These are phyloP conservation scores for Cephus rjabovi DNA, from an alignment of 2,888 invertebrate species.

Conservation along the genomic window DNA sequence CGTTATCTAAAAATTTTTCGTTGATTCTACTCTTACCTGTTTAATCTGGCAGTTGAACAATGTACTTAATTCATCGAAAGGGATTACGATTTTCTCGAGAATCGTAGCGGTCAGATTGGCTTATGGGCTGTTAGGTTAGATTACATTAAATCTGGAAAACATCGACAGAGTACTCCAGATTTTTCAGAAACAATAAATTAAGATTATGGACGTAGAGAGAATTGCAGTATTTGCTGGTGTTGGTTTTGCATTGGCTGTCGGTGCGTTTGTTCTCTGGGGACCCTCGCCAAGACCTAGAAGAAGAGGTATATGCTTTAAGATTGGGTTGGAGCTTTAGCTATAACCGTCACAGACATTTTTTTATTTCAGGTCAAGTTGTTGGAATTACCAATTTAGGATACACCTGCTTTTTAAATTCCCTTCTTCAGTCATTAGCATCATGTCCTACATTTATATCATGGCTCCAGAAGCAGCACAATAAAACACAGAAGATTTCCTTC, in stretches of 20 bases:
- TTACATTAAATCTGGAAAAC: too few species aligned
- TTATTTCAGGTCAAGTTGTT: conserved; percentile 76
- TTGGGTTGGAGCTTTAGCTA: too few species aligned
- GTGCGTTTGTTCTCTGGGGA: conserved; percentile 87
- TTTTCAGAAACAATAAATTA: background rate
- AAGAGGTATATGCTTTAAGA: conserved; percentile 51
- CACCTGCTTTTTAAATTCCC: conserved; percentile 92
- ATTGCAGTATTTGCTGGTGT: conserved; percentile 83
- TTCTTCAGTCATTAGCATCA: conserved; percentile 90
- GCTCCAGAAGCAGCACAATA: conserved; percentile 77
- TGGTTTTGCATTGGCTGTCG: conserved; percentile 84
- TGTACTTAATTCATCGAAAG: too few species aligned
- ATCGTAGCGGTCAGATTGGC: too few species aligned
- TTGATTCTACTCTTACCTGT: too few species aligned
- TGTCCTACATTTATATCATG: conserved; percentile 87
- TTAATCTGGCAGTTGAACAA: too few species aligned
- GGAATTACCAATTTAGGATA: conserved; percentile 92
- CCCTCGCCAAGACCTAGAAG: conserved; percentile 73
- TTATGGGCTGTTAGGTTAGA: too few species aligned
- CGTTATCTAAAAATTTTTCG: background rate
- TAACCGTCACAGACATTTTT: conserved; percentile 5
- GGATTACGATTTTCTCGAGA: too few species aligned
- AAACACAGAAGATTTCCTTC: conserved; percentile 77
- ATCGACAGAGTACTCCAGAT: too few species aligned
- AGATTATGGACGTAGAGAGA: conserved; percentile 78